Evolutionary conservation across 2,797 vertebrate species (phyloP), one percentile per base, ranked within the genome.

Genomic region (Gouania willdenowi): DNA sequence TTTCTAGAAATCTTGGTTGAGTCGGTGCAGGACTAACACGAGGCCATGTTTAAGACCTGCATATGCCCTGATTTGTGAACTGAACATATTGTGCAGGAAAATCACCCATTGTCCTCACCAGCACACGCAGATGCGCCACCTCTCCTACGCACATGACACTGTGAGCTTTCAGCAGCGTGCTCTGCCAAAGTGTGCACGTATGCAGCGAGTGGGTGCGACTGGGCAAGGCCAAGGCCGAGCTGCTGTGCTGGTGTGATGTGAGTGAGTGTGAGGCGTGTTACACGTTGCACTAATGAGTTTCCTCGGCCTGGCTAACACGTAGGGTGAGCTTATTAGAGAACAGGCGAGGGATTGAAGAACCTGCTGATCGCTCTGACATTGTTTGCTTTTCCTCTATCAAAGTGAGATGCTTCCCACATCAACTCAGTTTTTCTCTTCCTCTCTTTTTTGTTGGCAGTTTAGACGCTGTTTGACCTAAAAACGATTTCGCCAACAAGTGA

Each of bases 251-350:
- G 68, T 66, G 61, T 70, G 55, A 64, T 62, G 59, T 28, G 60
- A 65, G 59, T 71, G 74, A 71, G 75, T 69, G 67, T 57, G 66
- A 45, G 41, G 67, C 35, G 61, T 71, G 62, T 61, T 78, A 58
- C 69, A 60, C 75, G 71, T 63, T 71, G 45, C 24, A 47, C 74
- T 77, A 78, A 83, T 75, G 74, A 79, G 69, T 71, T 71, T 77
- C 57, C 64, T 67, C 49, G 57, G 66, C 79, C 61, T 60, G 65
- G 62, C 70, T 25, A 40, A 53, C 58, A 59, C 20, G 50, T 40
- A 39, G 54, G 63, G 65, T 23, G 10, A 75, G 50, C 53, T 66
- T 77, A 79, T 81, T 78, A 70, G 75, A 54, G 64, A 81, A 77
- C 66, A 74, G 63, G 65, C 58, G 62, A 52, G 29, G 62, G 54